Evolutionary conservation across 2,888 invertebrate genomes (phyloP), one percentile per base, ranked within the genome.

Genomic region (Metalampra italica): DNA sequence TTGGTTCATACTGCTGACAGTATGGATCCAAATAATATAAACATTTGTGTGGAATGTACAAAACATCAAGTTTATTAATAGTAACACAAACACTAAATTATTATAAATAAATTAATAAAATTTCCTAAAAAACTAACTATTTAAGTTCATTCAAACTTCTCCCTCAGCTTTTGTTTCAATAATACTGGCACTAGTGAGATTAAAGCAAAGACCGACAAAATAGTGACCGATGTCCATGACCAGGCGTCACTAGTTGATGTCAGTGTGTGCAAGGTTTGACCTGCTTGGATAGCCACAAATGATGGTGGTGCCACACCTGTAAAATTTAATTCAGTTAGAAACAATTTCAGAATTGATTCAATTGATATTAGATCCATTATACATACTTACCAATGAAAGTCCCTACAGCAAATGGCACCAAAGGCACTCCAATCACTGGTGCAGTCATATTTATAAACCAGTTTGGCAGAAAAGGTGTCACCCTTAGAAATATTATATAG

Each of bases 401-500:
- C 56, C 99, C 99, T 50, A 97, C 75, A 56, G 96, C 97, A 87
- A 99, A 99, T 52, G 97, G 97, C 56, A 92, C 72, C 53, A 99
- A 82, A 0, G 98, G 98, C 36, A 99, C 98, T 63, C 98, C 97
- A 66, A 99, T 95, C 36, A 99, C 96, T 38, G 99, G 99, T 55
- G 98, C 96, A 0, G 97, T 94, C 73, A 99, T 92, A 85, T 98
- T 98, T 59, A 98, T 98, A 80, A 99, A 98, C 99, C 99, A 99
- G 82, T 99, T 99, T 7, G 99, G 99, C 66, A 99, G 90, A 74
- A 99, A 94, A 47, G 99, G 99, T 29, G 99, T 99, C 72, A 99
- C 96, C 60, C 99, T 92, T 60, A 99, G 91, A 82, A 99, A 99
- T 71, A 99, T 92, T 65, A 99, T 97, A 77, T 99, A 99, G 88